phyloP scores from a whole-genome alignment of 2,797 vertebrate species.

The Pelobates cultripes region DNA sequence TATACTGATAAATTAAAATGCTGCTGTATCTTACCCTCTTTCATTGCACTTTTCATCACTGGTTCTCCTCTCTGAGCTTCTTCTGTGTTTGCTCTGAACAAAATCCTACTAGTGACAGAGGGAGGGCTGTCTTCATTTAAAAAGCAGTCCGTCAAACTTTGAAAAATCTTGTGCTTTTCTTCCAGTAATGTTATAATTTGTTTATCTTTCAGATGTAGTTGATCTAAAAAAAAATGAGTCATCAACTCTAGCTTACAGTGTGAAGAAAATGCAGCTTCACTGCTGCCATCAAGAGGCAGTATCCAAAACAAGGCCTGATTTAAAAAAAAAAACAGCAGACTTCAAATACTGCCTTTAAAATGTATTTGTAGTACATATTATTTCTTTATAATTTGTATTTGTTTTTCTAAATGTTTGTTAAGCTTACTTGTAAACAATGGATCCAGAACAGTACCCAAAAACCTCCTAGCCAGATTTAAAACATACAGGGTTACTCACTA shows the following conservation, averaged over 20 bases:
- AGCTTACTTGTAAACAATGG: no score
- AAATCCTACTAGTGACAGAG: constrained; percentile 66
- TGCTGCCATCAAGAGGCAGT: constrained; percentile 66
- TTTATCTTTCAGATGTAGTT: constrained; percentile 90
- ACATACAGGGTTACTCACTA: no score
- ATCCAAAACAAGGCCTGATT: no score
- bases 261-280: not conserved
- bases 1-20: not conserved
- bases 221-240: constrained; percentile 72
- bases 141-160: constrained; percentile 83
- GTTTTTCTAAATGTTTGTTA: no score
- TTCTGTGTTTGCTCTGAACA: constrained; percentile 86
- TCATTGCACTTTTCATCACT: constrained; percentile 88
- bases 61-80: constrained; percentile 84
- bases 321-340: no score
- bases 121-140: constrained; percentile 73
- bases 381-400: no score
- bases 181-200: constrained; percentile 89
- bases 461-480: no score
- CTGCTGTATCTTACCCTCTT: constrained; percentile 79
- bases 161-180: constrained; percentile 91
- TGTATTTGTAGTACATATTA: no score
- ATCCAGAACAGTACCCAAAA: no score
- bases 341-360: no score
- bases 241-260: not conserved